Evolutionary conservation across 64 coral and sea anemone genomes (phyloP).

Genomic region (Montipora foliosa): DNA sequence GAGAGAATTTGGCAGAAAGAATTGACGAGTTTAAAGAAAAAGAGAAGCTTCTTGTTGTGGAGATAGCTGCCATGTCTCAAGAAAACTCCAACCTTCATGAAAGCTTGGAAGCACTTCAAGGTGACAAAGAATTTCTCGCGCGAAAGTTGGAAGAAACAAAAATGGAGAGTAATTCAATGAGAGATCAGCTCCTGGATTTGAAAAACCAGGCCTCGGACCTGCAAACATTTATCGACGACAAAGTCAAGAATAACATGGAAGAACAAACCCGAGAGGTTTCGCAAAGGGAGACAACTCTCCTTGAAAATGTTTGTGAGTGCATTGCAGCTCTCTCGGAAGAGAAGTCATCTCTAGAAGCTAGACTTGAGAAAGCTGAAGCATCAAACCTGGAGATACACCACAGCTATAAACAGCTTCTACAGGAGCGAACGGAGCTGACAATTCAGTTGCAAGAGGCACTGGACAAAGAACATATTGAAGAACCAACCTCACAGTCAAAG

Average conservation of each 20-base stretch:
- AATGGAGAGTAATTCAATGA: constrained; percentile 2
- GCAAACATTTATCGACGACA: not conserved
- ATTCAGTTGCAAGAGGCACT: constrained; percentile 30
- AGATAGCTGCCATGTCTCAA: not conserved
- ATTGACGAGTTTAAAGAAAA: not conserved
- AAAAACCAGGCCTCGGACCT: constrained; percentile 27
- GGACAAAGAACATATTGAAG: not conserved
- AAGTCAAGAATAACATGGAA: not conserved
- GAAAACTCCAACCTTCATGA: not conserved
- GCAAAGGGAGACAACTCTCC: not conserved
- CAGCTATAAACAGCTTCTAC: constrained; percentile 12
- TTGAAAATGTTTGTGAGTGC: constrained; percentile 1
- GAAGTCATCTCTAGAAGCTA: not conserved
- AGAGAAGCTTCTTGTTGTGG: not conserved
- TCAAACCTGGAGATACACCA: constrained; percentile 13
- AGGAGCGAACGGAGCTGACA: constrained; percentile 40
- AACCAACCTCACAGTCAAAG: not conserved
- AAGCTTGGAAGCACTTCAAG: constrained; percentile 18
- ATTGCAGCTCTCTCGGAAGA: constrained; percentile 16
- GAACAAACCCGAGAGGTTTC: not conserved
- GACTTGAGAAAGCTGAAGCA: constrained; percentile 22
- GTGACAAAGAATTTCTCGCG: constrained; percentile 2
- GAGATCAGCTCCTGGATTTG: constrained; percentile 16
- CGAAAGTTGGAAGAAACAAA: constrained; percentile 39
- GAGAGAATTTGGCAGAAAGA: not conserved